Evolutionary conservation across 1,140 invertebrate species (phyloP).

Genomic region (Elymnias hypermnestra): DNA sequence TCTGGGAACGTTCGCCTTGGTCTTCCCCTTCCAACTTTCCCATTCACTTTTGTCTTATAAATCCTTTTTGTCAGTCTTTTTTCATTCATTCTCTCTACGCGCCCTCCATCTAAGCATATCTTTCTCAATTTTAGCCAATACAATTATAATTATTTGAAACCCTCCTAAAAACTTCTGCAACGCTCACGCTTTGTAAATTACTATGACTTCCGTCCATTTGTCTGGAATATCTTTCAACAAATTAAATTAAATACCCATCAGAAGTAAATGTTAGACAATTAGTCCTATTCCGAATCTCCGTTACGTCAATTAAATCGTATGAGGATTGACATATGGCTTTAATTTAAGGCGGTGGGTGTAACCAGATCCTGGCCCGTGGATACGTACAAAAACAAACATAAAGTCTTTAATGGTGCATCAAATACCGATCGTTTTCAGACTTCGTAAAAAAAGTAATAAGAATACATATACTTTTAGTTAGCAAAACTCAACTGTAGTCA

Average conservation of each 20-base stretch:
- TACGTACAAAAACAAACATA: slow-evolving; percentile 43
- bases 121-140: no score
- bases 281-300: slow-evolving; percentile 32
- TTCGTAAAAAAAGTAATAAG: slow-evolving; percentile 61
- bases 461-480: slow-evolving; percentile 57
- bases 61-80: no score
- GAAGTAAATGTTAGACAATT: slow-evolving; percentile 32
- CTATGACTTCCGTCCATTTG: slow-evolving; percentile 13
- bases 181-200: slow-evolving; percentile 10
- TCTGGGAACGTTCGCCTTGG: no score
- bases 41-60: no score
- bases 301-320: slow-evolving; percentile 45
- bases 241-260: slow-evolving; percentile 27
- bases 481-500: no score
- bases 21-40: no score
- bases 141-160: no score
- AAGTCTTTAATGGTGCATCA: slow-evolving; percentile 34
- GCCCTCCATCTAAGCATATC: no score
- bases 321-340: slow-evolving; percentile 52
- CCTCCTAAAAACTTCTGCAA: not conserved
- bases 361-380: slow-evolving; percentile 26
- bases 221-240: slow-evolving; percentile 31
- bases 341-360: slow-evolving; percentile 34
- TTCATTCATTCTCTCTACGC: no score
- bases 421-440: slow-evolving; percentile 42